Evolutionary conservation across 2,797 vertebrate species (phyloP).

Genomic region (Erpetoichthys calabaricus): DNA sequence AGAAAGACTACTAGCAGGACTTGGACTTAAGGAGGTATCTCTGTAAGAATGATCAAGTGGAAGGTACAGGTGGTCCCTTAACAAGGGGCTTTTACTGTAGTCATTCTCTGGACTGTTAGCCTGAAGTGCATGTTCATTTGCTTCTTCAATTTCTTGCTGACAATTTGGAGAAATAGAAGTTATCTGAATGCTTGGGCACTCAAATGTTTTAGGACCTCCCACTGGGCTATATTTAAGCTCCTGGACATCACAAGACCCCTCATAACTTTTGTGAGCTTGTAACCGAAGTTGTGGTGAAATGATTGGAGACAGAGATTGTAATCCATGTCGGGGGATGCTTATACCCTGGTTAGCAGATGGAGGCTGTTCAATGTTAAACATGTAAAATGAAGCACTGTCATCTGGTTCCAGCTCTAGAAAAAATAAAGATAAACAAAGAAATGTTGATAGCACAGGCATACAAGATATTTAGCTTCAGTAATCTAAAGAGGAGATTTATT

Average conservation of each 20-base stretch:
- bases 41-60: constrained; percentile 88
- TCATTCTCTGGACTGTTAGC: constrained; percentile 76
- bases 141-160: constrained; percentile 84
- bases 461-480: not conserved
- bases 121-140: constrained; percentile 61
- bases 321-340: constrained; percentile 72
- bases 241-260: constrained; percentile 54
- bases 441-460: not conserved
- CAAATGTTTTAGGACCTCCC: constrained; percentile 81
- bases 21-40: constrained; percentile 87
- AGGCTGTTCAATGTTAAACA: constrained; percentile 83
- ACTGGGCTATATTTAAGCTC: constrained; percentile 66
- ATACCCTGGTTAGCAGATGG: constrained; percentile 73
- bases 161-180: constrained; percentile 98
- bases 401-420: constrained; percentile 78
- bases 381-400: constrained; percentile 88
- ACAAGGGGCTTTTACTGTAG: constrained; percentile 75
- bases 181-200: constrained; percentile 97
- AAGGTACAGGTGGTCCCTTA: constrained; percentile 91
- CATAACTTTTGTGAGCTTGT: constrained; percentile 64
- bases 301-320: constrained; percentile 68
- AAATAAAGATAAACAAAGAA: constrained; percentile 13
- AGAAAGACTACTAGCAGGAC: constrained; percentile 93
- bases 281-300: constrained; percentile 63
- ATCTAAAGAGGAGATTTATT: too few species aligned